Evolutionary conservation across 2,113 vertebrate species (phyloP).

Genomic region (Psilopogon haemacephalus): DNA sequence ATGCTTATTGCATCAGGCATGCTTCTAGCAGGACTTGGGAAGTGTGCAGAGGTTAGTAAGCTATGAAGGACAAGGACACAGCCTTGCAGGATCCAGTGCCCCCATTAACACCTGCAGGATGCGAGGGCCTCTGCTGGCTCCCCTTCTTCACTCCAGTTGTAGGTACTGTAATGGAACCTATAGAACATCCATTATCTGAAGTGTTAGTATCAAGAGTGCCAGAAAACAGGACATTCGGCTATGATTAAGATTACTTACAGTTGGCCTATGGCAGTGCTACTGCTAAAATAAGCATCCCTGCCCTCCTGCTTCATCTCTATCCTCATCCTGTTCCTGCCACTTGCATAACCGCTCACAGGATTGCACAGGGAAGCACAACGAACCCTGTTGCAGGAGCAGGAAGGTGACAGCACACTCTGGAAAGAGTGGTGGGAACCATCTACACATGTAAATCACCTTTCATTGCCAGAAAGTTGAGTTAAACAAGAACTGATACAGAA

Average conservation of each 20-base stretch:
- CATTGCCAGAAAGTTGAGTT: background rate
- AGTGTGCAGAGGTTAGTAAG: background rate
- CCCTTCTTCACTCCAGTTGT: background rate
- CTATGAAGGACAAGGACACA: background rate
- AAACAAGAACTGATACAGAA: background rate
- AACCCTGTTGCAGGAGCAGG: background rate
- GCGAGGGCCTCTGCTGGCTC: background rate
- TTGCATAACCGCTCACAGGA: accelerated
- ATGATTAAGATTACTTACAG: background rate
- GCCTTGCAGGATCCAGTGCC: background rate
- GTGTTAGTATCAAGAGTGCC: background rate
- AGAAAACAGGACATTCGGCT: background rate
- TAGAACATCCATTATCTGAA: background rate
- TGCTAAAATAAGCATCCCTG: constrained; percentile 3
- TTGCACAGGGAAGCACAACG: background rate
- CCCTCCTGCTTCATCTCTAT: background rate
- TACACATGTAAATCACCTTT: background rate
- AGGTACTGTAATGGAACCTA: background rate
- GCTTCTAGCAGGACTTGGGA: background rate
- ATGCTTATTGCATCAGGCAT: background rate
- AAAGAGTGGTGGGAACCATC: background rate
- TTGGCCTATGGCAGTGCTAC: accelerated
- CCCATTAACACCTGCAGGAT: background rate
- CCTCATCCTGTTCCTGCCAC: background rate
- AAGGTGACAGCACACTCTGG: background rate